Conservation (phyloP, 1,140 invertebrate species). For the Nebria ingens region DNA sequence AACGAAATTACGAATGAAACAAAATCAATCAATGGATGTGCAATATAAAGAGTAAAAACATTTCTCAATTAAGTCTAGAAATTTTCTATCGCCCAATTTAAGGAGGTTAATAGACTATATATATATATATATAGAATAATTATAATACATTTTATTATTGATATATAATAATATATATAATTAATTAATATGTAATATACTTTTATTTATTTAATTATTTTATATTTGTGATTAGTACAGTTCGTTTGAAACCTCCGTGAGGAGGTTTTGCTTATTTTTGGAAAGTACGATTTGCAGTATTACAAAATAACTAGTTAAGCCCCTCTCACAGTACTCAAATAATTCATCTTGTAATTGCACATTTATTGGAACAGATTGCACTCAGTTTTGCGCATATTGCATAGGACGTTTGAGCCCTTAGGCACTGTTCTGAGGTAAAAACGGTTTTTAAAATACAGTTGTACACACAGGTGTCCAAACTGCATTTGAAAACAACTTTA, state of each 20-base stretch:
- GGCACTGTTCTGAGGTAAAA: slow-evolving; percentile 7
- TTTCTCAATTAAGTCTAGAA: neutral
- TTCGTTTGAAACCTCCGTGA: too few relatives aligned
- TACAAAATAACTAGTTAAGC: too few relatives aligned
- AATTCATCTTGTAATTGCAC: neutral
- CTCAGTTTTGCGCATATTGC: neutral
- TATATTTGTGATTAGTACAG: neutral
- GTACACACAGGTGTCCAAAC: neutral
- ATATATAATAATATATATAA: neutral
- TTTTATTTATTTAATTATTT: too few relatives aligned
- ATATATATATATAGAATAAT: neutral
- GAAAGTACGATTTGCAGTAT: too few relatives aligned
- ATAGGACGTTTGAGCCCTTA: neutral
- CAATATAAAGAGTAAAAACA: slow-evolving; percentile 8
- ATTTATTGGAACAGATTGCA: slow-evolving; percentile 2
- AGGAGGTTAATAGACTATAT: neutral
- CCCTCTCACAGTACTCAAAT: too few relatives aligned
- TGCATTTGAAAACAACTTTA: neutral
- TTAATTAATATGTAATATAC: too few relatives aligned
- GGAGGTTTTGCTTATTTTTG: too few relatives aligned
- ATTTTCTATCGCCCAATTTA: neutral
- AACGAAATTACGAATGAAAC: too few relatives aligned
- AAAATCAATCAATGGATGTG: too few relatives aligned
- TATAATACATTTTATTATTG: neutral
- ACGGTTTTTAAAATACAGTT: slow-evolving; percentile 2